These are phyloP conservation scores for Thalassarche chlororhynchos DNA, from an alignment of 2,113 vertebrate genomes.

Conservation along the genomic window DNA sequence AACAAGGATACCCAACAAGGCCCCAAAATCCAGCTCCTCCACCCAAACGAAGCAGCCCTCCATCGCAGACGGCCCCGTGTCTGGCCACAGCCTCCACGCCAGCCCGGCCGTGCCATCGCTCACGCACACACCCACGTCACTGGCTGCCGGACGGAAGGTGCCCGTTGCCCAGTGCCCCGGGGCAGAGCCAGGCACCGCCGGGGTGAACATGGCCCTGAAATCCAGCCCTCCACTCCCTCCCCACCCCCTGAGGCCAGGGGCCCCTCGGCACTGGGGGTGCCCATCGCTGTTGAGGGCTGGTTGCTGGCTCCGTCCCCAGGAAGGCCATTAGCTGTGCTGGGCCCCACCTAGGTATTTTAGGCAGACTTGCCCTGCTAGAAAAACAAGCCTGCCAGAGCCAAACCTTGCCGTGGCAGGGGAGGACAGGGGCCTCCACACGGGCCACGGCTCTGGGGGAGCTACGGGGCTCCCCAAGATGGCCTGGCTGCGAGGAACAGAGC, in stretches of 20 bases:
- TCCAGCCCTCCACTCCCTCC: neutral
- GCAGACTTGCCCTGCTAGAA: slow-evolving; percentile 28
- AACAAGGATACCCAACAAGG: neutral
- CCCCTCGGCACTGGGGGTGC: neutral
- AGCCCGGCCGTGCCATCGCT: neutral
- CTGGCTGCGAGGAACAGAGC: rapidly evolving
- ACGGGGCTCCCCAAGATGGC: rapidly evolving
- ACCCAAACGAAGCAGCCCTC: neutral
- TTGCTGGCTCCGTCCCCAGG: neutral
- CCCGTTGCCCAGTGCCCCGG: neutral
- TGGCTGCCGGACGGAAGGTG: neutral
- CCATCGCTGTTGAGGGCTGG: neutral
- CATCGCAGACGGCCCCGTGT: rapidly evolving
- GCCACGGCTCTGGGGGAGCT: rapidly evolving
- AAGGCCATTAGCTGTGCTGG: neutral
- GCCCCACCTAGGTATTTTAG: slow-evolving; percentile 44
- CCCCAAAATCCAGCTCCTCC: neutral
- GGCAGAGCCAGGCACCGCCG: neutral
- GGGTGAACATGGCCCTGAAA: neutral
- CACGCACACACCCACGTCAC: neutral
- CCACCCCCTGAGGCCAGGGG: neutral
- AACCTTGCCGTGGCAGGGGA: neutral
- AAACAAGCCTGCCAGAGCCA: slow-evolving; percentile 34
- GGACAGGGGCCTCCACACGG: neutral
- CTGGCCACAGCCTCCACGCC: neutral